Evolutionary conservation across 1,140 invertebrate genomes (phyloP).

Genomic region (Pogonognathellus flavescens): DNA sequence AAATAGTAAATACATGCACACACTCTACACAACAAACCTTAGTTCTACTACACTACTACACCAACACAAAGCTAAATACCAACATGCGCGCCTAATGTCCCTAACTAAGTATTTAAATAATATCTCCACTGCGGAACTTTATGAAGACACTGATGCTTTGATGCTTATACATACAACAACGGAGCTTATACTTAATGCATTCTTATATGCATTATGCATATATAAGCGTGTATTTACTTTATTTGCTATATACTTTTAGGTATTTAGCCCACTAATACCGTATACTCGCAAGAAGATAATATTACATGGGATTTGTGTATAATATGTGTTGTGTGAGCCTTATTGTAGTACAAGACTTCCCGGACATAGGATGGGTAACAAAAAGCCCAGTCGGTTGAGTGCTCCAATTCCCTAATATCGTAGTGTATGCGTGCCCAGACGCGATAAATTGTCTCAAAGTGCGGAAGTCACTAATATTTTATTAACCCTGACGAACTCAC

Average conservation of each 20-base stretch:
- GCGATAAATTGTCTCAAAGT: constrained; percentile 56
- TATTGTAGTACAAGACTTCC: constrained; percentile 14
- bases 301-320: too few species aligned
- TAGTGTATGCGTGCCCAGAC: constrained; percentile 41
- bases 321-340: not conserved
- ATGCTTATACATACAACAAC: too few species aligned
- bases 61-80: not conserved
- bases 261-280: too few species aligned
- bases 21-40: not conserved
- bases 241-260: too few species aligned
- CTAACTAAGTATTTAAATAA: not conserved
- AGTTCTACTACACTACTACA: not conserved
- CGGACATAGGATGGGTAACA: constrained; percentile 34
- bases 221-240: too few species aligned
- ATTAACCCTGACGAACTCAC: constrained; percentile 54
- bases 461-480: constrained; percentile 59
- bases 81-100: constrained; percentile 14
- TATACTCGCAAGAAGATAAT: too few species aligned
- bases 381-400: not conserved
- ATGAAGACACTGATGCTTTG: not conserved
- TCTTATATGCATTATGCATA: too few species aligned
- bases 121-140: constrained; percentile 10
- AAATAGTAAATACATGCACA: not conserved
- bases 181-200: too few species aligned
- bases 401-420: constrained; percentile 47